Evolutionary conservation across 2,797 vertebrate species (phyloP).

Genomic region (Galaxias olidus): DNA sequence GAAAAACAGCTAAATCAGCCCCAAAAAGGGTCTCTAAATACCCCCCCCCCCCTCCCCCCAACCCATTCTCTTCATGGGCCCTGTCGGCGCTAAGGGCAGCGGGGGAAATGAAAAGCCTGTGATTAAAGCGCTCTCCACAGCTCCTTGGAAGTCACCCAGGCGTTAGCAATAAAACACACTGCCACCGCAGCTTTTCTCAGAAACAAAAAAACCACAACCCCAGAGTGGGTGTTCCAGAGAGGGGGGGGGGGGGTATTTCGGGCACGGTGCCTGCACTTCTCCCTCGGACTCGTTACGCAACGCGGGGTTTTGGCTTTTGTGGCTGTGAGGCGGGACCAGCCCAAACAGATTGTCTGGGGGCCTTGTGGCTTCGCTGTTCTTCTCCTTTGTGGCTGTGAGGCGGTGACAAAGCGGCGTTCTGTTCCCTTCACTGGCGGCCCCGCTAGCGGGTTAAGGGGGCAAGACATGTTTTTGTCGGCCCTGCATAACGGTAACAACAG

Average conservation of each 20-base stretch:
- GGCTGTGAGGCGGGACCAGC: conserved; percentile 36
- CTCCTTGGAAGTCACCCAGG: conserved; percentile 66
- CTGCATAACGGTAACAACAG: too few species aligned
- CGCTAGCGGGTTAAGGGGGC: too few species aligned
- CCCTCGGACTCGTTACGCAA: conserved; percentile 43
- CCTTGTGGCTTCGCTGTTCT: conserved; percentile 51
- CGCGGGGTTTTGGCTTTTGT: conserved; percentile 40
- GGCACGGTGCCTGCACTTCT: conserved; percentile 52
- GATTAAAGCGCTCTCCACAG: conserved; percentile 65
- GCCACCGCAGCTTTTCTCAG: conserved; percentile 42
- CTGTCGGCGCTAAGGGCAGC: conserved; percentile 57
- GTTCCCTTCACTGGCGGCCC: conserved; percentile 22
- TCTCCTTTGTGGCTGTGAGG: conserved; percentile 9
- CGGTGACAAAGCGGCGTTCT: conserved; percentile 7
- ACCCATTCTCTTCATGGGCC: conserved; percentile 45
- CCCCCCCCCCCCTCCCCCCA: conserved; percentile 42
- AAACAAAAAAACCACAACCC: conserved; percentile 54
- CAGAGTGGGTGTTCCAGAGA: conserved; percentile 34
- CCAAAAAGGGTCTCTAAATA: conserved; percentile 42
- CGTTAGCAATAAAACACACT: conserved; percentile 73
- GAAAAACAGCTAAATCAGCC: conserved; percentile 71
- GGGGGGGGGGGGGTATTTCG: too few species aligned
- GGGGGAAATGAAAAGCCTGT: conserved; percentile 58
- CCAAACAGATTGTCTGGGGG: conserved; percentile 29
- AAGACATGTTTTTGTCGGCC: not conserved